phyloP scores from a whole-genome alignment of 2,888 invertebrate genomes.

The Diabrotica balteata region DNA sequence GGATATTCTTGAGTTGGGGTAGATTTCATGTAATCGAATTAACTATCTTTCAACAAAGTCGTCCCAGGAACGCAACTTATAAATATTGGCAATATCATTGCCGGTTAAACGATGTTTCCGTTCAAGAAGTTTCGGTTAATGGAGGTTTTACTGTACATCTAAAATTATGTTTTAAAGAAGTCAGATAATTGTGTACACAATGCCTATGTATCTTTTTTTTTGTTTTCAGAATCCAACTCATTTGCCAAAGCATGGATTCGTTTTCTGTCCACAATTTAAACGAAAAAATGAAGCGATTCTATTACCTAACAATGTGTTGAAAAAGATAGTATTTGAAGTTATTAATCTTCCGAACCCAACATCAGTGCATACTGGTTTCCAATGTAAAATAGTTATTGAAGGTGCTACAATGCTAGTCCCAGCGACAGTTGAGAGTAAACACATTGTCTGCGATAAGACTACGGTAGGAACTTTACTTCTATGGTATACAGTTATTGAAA shows the following conservation, averaged over 20 bases:
- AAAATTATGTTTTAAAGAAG: no score
- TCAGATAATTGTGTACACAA: no score
- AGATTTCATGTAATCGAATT: no score
- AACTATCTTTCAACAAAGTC: no score
- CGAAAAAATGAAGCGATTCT: slow-evolving; percentile 75
- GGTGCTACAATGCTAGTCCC: slow-evolving; percentile 88
- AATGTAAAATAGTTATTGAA: slow-evolving; percentile 90
- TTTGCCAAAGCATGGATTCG: slow-evolving; percentile 66
- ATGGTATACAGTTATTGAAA: no score
- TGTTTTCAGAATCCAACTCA: slow-evolving; percentile 65
- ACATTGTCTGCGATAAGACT: slow-evolving; percentile 91
- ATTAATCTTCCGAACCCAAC: slow-evolving; percentile 90
- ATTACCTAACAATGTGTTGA: slow-evolving; percentile 87
- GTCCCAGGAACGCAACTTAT: no score
- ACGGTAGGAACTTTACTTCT: slow-evolving; percentile 63
- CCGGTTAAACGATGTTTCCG: no score
- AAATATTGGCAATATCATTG: no score
- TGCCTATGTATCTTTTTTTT: slow-evolving; percentile 21
- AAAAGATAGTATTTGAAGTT: slow-evolving; percentile 87
- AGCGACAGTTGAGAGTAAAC: slow-evolving; percentile 82
- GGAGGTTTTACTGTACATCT: no score
- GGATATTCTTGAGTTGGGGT: no score
- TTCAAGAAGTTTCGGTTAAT: no score
- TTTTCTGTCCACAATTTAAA: slow-evolving; percentile 83
- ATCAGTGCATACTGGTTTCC: slow-evolving; percentile 88